Evolutionary conservation across 2,113 vertebrate genomes (phyloP), one percentile per base, ranked within the genome.

Genomic region (Siphamia tubifer): DNA sequence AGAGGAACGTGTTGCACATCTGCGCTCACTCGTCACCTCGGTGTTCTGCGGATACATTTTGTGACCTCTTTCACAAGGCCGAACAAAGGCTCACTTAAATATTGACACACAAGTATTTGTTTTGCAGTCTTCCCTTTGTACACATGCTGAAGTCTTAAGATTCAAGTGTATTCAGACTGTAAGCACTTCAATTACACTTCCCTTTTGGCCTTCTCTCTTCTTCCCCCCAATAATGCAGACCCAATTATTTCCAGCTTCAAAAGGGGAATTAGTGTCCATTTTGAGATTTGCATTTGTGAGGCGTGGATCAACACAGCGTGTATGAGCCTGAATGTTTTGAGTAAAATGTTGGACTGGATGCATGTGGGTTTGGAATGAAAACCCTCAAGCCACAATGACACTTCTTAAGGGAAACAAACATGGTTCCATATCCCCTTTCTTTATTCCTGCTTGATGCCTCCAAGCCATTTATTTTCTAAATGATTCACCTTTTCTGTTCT

Each of bases 191-290:
- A 77, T 75, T 69, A 68, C 70, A 49, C 76, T 80, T 87, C 79
- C 79, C 69, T 53, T 45, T 74, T n/a, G 27, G 79, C 77, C 38
- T 49, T 1, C 47, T 53, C 57, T 52, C 45, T 23, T 40, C n/a
- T 57, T 85, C 57, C 63, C 62, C 68, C 17, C 34, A 24, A 25
- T 68, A 79, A 83, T 66, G 34, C 55, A 3, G 24, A 43, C 17
- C 60, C 79, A 76, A 83, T 72, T 77, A 71, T 85, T 68, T 48
- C 44, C 15, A 3, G 31, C 10, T 9, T 82, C 65, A 81, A 81
- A 83, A 81, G 56, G 45, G 75, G 82, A 85, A 82, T 87, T 87
- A 82, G 63, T 35, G 65, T 79, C 84, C 77, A 77, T 83, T 84
- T 74, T 52, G 68, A 81, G 79, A 83, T 81, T 67, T 79, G 55